Conservation (phyloP, 2,113 vertebrate genomes). For the Piaya cayana region DNA sequence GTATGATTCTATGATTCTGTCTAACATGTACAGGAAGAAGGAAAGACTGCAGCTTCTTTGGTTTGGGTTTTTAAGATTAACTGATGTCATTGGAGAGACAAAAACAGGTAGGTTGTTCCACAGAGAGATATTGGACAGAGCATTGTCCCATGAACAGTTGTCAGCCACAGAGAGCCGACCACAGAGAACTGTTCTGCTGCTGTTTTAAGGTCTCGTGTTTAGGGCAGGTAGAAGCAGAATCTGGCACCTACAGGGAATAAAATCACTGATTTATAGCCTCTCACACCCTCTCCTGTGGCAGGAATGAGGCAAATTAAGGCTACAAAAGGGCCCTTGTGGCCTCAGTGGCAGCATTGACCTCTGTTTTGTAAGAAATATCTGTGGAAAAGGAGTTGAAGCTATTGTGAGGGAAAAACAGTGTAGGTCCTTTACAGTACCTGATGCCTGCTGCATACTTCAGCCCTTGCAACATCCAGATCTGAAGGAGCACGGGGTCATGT, state of each 20-base stretch:
- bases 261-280: too few relatives aligned
- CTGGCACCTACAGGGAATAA: too few relatives aligned
- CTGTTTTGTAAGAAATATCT: rapidly evolving
- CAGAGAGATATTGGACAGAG: too few relatives aligned
- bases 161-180: too few relatives aligned
- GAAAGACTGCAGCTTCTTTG: not conserved
- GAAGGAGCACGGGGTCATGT: rapidly evolving
- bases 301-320: too few relatives aligned
- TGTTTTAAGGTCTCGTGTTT: too few relatives aligned
- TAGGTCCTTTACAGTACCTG: not conserved
- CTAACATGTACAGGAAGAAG: not conserved
- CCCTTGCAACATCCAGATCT: not conserved
- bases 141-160: too few relatives aligned
- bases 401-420: rapidly evolving
- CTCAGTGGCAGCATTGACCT: too few relatives aligned
- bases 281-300: not conserved
- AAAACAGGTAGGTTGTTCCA: not conserved
- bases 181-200: too few relatives aligned
- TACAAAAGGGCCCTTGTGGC: too few relatives aligned
- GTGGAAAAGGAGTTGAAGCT: not conserved
- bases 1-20: too few relatives aligned
- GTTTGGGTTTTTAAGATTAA: not conserved
- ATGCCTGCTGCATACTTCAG: not conserved
- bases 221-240: too few relatives aligned
- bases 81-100: not conserved